Percentiles rank a stretch among this genome's conserved stretches.
Conservation (phyloP, 2,797 vertebrate species). For the Echeneis naucrates region DNA sequence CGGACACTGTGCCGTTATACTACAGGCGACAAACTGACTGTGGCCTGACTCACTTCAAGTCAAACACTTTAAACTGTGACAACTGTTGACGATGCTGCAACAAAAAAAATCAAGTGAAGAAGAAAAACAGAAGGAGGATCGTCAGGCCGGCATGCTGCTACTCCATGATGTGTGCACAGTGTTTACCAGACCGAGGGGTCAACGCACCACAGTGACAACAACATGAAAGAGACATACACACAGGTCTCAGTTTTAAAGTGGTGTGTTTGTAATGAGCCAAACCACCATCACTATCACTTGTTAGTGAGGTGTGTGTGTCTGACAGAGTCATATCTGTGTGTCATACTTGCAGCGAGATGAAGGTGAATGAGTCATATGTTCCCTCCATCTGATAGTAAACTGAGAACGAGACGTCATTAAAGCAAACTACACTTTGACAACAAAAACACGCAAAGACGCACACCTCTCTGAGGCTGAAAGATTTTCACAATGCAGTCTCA, state of each 20-base stretch:
- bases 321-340: neutral
- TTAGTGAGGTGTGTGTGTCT: neutral
- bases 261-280: constrained; percentile 21
- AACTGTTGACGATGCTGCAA: neutral
- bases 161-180: neutral
- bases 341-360: neutral
- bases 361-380: constrained; percentile 2
- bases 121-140: neutral
- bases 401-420: neutral
- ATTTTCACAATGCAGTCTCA: neutral
- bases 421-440: neutral
- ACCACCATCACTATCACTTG: neutral
- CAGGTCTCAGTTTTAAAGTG: constrained; percentile 34
- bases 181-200: constrained; percentile 1
- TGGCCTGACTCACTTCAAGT: neutral
- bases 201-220: neutral
- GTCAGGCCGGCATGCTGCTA: neutral
- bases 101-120: neutral
- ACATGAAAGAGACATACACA: neutral
- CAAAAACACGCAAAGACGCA: too few species aligned
- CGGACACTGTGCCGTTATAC: too few species aligned
- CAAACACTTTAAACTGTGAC: neutral
- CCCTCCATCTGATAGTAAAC: too few species aligned
- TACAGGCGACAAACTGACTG: too few species aligned
- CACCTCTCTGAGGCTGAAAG: neutral